phyloP scores from a whole-genome alignment of 2,113 vertebrate species.

The Pungitius pungitius region DNA sequence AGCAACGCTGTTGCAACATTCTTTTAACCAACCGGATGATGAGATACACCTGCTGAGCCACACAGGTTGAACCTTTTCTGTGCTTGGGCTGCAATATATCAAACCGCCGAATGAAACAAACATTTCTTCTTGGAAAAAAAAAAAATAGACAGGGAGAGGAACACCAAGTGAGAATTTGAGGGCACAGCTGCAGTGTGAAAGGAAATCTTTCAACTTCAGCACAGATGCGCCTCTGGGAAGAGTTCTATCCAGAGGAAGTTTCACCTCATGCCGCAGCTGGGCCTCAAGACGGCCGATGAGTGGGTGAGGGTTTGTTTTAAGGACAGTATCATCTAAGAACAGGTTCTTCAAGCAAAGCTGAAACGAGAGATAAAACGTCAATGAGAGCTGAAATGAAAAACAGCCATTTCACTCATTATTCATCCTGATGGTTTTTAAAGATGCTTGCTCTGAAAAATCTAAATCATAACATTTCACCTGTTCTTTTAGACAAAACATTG shows the following conservation, averaged over 20 bases:
- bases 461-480: background rate
- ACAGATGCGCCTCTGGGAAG: conserved; percentile 38
- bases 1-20: conserved; percentile 35
- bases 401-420: background rate
- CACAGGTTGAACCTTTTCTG: conserved; percentile 28
- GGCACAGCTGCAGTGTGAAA: conserved; percentile 48
- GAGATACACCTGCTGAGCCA: conserved; percentile 35
- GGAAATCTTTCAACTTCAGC: conserved; percentile 32
- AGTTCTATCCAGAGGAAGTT: conserved; percentile 38
- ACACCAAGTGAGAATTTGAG: conserved; percentile 19
- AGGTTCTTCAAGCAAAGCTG: conserved; percentile 82
- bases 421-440: too few relatives aligned
- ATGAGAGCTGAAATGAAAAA: background rate
- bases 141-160: conserved; percentile 1
- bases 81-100: conserved; percentile 8
- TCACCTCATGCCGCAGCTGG: conserved; percentile 10
- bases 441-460: background rate
- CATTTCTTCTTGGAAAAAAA: conserved; percentile 12
- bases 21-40: conserved; percentile 15
- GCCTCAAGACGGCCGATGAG: background rate
- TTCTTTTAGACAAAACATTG: background rate
- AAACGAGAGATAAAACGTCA: conserved; percentile 29
- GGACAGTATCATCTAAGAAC: conserved; percentile 69
- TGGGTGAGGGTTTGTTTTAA: conserved; percentile 1
- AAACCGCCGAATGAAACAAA: conserved; percentile 22